phyloP scores from a whole-genome alignment of 2,888 invertebrate genomes.

The Nomada goodeniana region DNA sequence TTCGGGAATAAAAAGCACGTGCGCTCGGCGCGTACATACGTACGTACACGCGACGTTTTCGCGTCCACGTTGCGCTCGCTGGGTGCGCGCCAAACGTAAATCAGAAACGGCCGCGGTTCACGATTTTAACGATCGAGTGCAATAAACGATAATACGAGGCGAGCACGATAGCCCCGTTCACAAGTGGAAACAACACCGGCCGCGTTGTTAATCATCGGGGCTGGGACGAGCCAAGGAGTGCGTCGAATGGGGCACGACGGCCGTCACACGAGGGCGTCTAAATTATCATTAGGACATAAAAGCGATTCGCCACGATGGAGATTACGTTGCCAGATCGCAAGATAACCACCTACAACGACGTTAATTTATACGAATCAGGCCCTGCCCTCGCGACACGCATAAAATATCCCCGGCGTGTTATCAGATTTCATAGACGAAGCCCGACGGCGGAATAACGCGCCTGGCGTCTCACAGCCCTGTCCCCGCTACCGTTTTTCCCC shows the following conservation, averaged over 20 bases:
- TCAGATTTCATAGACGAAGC: slow-evolving; percentile 58
- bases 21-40: not conserved
- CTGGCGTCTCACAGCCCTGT: not conserved
- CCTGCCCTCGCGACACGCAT: slow-evolving; percentile 57
- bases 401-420: slow-evolving; percentile 57
- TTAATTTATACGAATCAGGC: slow-evolving; percentile 58
- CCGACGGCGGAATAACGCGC: slow-evolving; percentile 43
- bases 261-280: slow-evolving; percentile 23
- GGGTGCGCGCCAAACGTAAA: slow-evolving; percentile 29
- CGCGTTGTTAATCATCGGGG: slow-evolving; percentile 27
- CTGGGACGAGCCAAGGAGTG: not conserved
- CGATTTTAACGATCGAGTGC: slow-evolving; percentile 20
- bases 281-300: slow-evolving; percentile 57
- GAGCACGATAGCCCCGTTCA: slow-evolving; percentile 18
- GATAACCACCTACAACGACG: slow-evolving; percentile 62
- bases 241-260: not conserved
- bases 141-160: slow-evolving; percentile 21
- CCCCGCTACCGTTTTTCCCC: not conserved
- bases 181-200: slow-evolving; percentile 9
- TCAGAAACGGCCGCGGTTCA: slow-evolving; percentile 4
- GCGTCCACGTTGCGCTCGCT: slow-evolving; percentile 6
- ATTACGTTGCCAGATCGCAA: slow-evolving; percentile 61
- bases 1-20: slow-evolving; percentile 1
- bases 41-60: not conserved
- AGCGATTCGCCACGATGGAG: slow-evolving; percentile 57